Conservation (phyloP, 2,888 invertebrate genomes). For the Chloromyia formosa region DNA sequence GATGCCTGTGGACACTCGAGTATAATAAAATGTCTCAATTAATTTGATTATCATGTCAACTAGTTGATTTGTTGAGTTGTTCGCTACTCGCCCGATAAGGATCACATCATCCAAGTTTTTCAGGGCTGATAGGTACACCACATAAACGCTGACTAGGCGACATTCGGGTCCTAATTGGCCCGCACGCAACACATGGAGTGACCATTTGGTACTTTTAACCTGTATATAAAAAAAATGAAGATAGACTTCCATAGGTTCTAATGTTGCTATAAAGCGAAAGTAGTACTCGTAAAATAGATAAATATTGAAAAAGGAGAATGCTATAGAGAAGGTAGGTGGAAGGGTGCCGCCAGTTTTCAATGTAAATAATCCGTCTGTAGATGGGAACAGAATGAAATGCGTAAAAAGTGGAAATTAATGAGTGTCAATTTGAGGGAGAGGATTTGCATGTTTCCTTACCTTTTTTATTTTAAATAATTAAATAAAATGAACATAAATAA, state of each 20-base stretch:
- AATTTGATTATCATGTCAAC: constrained; percentile 55
- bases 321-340: neutral
- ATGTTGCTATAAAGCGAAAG: constrained; percentile 27
- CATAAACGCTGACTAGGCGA: constrained; percentile 26
- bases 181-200: constrained; percentile 17
- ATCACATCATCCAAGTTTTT: constrained; percentile 46
- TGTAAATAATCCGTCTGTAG: too few species aligned
- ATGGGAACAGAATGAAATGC: too few species aligned
- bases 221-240: neutral
- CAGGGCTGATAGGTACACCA: constrained; percentile 8
- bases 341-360: too few species aligned
- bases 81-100: constrained; percentile 52
- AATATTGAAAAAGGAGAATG: neutral
- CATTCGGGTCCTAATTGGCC: constrained; percentile 35
- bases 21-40: constrained; percentile 53
- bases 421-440: too few species aligned
- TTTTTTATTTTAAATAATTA: too few species aligned
- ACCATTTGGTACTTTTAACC: too few species aligned
- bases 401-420: too few species aligned
- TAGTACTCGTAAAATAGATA: constrained; percentile 30
- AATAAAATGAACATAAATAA: too few species aligned
- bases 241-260: constrained; percentile 1
- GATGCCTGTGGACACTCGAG: constrained; percentile 38
- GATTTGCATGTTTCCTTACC: too few species aligned
- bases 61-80: constrained; percentile 54